Conservation (phyloP, 2,113 vertebrate genomes). For the Etia nguti region DNA sequence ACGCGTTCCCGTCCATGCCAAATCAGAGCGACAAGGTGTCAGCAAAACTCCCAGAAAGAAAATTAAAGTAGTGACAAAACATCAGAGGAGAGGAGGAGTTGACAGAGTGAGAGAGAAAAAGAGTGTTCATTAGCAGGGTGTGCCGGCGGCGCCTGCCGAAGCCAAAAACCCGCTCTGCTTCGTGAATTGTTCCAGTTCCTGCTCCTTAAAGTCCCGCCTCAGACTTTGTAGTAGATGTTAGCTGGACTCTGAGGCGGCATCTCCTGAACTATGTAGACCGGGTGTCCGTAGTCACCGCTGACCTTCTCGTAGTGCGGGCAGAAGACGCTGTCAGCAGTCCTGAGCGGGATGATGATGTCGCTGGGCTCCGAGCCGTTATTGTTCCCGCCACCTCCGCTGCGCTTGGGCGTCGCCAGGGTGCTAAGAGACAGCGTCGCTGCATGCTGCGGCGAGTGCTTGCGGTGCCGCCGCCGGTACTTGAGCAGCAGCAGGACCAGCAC, state of each 20-base stretch:
- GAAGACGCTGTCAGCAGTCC: slow-evolving; percentile 99
- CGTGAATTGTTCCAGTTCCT: slow-evolving; percentile 22
- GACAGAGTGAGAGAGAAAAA: slow-evolving; percentile 30
- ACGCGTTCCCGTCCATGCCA: background rate
- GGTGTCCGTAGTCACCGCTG: slow-evolving; percentile 98
- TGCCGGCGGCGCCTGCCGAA: background rate
- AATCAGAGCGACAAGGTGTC: slow-evolving; percentile 14
- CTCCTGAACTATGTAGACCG: slow-evolving; percentile 98
- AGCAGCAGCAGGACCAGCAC: slow-evolving; percentile 95
- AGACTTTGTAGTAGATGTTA: slow-evolving; percentile 99
- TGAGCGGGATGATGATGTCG: slow-evolving; percentile 99
- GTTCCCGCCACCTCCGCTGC: slow-evolving; percentile 85
- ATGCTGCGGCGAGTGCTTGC: slow-evolving; percentile 96
- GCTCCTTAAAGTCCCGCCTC: slow-evolving; percentile 55
- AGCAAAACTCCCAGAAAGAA: slow-evolving; percentile 23
- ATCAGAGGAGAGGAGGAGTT: slow-evolving; percentile 41
- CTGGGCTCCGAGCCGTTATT: slow-evolving; percentile 98
- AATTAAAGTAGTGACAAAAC: slow-evolving; percentile 33
- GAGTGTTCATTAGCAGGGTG: background rate
- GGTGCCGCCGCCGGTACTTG: slow-evolving; percentile 92
- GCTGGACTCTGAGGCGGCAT: slow-evolving; percentile 99
- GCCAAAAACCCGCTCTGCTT: slow-evolving; percentile 20
- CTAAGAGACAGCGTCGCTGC: slow-evolving; percentile 91
- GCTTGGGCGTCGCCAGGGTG: slow-evolving; percentile 95
- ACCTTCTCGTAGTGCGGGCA: slow-evolving; percentile 99